These are phyloP conservation scores for Cynopterus brachyotis DNA, from an alignment of 2,113 vertebrate genomes.

Conservation along the genomic window DNA sequence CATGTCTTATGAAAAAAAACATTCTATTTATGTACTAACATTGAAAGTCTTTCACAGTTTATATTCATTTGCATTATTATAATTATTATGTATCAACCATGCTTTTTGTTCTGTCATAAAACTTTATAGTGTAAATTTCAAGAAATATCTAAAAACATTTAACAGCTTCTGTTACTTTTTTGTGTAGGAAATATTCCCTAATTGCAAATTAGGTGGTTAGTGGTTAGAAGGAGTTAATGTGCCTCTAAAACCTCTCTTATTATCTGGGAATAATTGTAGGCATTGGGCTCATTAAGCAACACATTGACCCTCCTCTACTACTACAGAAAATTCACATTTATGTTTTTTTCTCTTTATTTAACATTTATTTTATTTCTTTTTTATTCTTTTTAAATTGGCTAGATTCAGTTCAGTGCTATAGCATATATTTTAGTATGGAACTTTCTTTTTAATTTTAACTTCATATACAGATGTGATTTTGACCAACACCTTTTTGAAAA, in stretches of 20 bases:
- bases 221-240: conserved; percentile 64
- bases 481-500: not conserved
- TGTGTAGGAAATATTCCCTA: conserved; percentile 37
- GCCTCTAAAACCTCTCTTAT: conserved; percentile 31
- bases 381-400: not conserved
- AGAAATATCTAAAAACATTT: conserved; percentile 48
- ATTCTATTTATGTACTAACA: not conserved
- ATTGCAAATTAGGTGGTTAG: conserved; percentile 62
- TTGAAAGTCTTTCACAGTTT: not conserved
- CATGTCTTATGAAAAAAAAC: not conserved
- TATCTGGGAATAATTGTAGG: conserved; percentile 38
- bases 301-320: not conserved
- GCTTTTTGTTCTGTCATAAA: conserved; percentile 7
- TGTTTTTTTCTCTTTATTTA: not conserved
- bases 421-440: not conserved
- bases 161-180: conserved; percentile 36
- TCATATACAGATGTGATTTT: not conserved
- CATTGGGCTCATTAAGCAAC: conserved; percentile 37
- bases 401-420: not conserved
- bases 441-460: not conserved
- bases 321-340: not conserved
- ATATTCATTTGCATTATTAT: conserved; percentile 27
- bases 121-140: conserved; percentile 48
- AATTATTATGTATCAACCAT: not conserved
- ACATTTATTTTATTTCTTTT: not conserved